Percentiles rank a stretch among this genome's conserved stretches.
Evolutionary conservation across 2,888 invertebrate genomes (phyloP).

Genomic region (Cryptus armator): DNA sequence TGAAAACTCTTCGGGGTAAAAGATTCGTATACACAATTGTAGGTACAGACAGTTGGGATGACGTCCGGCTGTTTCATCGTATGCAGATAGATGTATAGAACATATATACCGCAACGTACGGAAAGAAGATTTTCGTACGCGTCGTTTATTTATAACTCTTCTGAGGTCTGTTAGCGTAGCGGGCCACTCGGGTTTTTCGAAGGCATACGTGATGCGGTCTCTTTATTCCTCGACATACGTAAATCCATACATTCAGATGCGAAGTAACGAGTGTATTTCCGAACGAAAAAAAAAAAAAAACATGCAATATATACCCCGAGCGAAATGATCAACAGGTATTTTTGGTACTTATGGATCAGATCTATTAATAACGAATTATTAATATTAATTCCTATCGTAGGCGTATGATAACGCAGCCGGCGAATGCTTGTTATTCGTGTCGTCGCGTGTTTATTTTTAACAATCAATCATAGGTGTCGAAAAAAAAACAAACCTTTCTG

Average conservation of each 20-base stretch:
- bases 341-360: too few species aligned
- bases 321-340: too few species aligned
- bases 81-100: slow-evolving; percentile 18
- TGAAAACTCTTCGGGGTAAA: neutral
- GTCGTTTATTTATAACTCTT: slow-evolving; percentile 44
- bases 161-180: slow-evolving; percentile 22
- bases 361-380: too few species aligned
- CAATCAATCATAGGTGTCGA: too few species aligned
- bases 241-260: slow-evolving; percentile 21
- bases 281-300: neutral
- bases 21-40: neutral
- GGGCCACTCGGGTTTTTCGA: slow-evolving; percentile 26
- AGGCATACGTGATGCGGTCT: slow-evolving; percentile 6
- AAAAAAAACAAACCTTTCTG: too few species aligned
- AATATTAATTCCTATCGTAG: too few species aligned
- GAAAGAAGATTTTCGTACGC: slow-evolving; percentile 33
- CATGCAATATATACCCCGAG: too few species aligned
- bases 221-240: slow-evolving; percentile 29
- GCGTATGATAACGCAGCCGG: too few species aligned
- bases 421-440: too few species aligned
- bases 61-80: slow-evolving; percentile 25
- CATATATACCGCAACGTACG: slow-evolving; percentile 5
- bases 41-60: slow-evolving; percentile 7
- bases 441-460: too few species aligned
- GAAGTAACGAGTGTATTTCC: neutral